phyloP scores from a whole-genome alignment of 2,113 vertebrate genomes.

The Lanius ludovicianus region DNA sequence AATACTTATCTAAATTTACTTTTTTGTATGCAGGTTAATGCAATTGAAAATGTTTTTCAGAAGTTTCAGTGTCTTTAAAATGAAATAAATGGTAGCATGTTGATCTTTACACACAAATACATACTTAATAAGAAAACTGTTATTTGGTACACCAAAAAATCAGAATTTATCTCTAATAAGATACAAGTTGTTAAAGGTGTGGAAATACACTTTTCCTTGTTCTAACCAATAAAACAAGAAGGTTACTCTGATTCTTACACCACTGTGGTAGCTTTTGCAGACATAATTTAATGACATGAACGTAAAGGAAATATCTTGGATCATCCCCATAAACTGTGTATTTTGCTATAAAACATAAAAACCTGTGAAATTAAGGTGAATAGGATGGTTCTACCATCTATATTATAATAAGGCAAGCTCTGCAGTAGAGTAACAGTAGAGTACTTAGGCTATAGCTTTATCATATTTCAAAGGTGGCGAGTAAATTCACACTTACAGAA shows the following conservation, averaged over 20 bases:
- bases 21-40: not conserved
- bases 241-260: not conserved
- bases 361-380: not conserved
- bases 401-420: not conserved
- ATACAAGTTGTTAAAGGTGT: not conserved
- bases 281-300: not conserved
- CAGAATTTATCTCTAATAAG: not conserved
- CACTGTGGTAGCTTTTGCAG: not conserved
- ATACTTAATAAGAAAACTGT: not conserved
- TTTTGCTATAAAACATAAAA: not conserved
- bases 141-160: not conserved
- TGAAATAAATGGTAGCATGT: not conserved
- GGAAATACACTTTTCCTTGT: not conserved
- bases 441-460: not conserved
- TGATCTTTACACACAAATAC: not conserved
- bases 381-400: not conserved
- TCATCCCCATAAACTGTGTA: not conserved
- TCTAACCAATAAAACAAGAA: not conserved
- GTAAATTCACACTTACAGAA: not conserved
- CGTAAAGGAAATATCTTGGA: not conserved
- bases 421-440: not conserved
- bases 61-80: not conserved
- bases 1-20: not conserved
- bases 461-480: not conserved
- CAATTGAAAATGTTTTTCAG: not conserved